Evolutionary conservation across 2,888 invertebrate species (phyloP).

Genomic region (Meliscaeva auricollis): DNA sequence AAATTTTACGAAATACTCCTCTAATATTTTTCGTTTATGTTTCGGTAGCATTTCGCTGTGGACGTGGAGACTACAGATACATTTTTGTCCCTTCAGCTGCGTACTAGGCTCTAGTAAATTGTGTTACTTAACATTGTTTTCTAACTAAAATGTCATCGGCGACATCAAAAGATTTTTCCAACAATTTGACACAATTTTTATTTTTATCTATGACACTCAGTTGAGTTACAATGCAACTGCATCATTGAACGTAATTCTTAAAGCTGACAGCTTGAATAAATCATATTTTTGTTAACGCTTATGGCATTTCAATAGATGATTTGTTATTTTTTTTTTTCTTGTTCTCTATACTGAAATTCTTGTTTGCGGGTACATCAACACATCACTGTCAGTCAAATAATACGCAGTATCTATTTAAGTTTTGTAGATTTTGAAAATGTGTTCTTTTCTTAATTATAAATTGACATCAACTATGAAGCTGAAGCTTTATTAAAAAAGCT

Average conservation of each 20-base stretch:
- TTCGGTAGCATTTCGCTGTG: no score
- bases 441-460: neutral
- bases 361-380: neutral
- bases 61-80: no score
- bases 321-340: neutral
- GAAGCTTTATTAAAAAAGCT: no score
- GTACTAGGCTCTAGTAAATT: no score
- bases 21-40: no score
- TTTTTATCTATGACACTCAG: neutral
- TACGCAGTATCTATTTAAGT: neutral
- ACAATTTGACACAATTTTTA: neutral
- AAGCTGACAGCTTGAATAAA: conserved; percentile 30
- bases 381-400: conserved; percentile 20
- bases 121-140: no score
- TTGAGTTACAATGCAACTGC: neutral
- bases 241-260: neutral
- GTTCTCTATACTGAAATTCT: neutral
- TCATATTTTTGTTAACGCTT: neutral
- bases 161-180: neutral
- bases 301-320: neutral
- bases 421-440: neutral
- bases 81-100: no score
- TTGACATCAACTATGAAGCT: neutral
- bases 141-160: neutral
- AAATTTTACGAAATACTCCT: no score